Conservation (phyloP, 1,140 invertebrate genomes). For the Meteorus sp. region DNA sequence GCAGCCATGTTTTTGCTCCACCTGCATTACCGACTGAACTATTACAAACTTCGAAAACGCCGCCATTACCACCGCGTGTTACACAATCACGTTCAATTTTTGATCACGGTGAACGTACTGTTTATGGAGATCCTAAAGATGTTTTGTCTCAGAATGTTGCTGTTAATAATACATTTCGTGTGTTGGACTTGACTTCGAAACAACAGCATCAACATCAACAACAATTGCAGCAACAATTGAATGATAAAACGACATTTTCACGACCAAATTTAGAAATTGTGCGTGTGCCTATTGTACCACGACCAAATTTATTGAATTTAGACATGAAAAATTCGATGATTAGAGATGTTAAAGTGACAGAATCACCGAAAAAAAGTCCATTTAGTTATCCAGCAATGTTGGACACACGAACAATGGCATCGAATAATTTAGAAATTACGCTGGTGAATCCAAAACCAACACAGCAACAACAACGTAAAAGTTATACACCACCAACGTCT, state of each 20-base stretch:
- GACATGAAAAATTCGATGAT: constrained; percentile 38
- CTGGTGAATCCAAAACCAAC: constrained; percentile 51
- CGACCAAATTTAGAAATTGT: constrained; percentile 56
- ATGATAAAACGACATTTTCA: too few species aligned
- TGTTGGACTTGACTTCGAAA: constrained; percentile 46
- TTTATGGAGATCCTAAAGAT: constrained; percentile 74
- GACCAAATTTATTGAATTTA: constrained; percentile 49
- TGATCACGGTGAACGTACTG: constrained; percentile 64
- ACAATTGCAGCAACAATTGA: too few species aligned
- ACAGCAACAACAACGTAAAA: too few species aligned
- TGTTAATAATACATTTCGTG: constrained; percentile 23
- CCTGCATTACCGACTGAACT: constrained; percentile 38
- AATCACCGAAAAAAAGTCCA: constrained; percentile 23
- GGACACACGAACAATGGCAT: constrained; percentile 52
- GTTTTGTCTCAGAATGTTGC: constrained; percentile 53
- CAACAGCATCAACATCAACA: constrained; percentile 32
- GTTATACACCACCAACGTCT: constrained; percentile 28
- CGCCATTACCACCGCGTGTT: constrained; percentile 66
- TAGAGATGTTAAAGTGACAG: neutral
- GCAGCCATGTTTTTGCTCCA: constrained; percentile 1
- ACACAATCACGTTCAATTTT: constrained; percentile 69
- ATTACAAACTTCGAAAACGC: too few species aligned
- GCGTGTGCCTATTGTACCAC: constrained; percentile 53
- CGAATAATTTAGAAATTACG: constrained; percentile 56
- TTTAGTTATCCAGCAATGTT: constrained; percentile 45